Conservation (phyloP, 2,113 vertebrate species). For the Gallinago jamesoni region DNA sequence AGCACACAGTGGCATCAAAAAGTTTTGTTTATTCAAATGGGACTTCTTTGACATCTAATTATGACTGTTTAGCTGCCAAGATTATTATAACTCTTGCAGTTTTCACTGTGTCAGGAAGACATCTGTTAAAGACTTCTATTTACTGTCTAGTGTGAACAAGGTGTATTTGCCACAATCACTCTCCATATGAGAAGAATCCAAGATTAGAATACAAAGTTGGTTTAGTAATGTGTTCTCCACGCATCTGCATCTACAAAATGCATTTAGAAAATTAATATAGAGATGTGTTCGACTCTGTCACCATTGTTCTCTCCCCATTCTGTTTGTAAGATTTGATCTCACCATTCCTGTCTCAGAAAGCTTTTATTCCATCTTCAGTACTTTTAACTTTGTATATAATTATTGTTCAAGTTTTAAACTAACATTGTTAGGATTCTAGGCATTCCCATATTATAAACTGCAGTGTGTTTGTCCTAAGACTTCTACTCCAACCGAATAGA, state of each 20-base stretch:
- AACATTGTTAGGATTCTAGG: not conserved
- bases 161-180: not conserved
- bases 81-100: not conserved
- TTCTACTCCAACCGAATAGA: not conserved
- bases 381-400: not conserved
- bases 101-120: not conserved
- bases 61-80: not conserved
- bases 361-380: not conserved
- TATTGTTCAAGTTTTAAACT: not conserved
- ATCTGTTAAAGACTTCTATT: not conserved
- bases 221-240: not conserved
- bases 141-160: not conserved
- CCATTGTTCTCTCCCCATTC: not conserved
- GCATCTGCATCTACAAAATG: not conserved
- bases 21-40: not conserved
- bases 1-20: not conserved
- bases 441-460: not conserved
- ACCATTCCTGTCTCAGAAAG: not conserved
- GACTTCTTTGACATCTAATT: not conserved
- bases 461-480: not conserved
- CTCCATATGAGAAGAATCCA: not conserved
- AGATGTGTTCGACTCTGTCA: not conserved
- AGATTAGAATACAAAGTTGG: not conserved
- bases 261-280: not conserved
- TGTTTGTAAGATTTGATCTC: not conserved